Evolutionary conservation across 2,888 invertebrate genomes (phyloP), one percentile per base, ranked within the genome.

Genomic region (Nyleta sp.): DNA sequence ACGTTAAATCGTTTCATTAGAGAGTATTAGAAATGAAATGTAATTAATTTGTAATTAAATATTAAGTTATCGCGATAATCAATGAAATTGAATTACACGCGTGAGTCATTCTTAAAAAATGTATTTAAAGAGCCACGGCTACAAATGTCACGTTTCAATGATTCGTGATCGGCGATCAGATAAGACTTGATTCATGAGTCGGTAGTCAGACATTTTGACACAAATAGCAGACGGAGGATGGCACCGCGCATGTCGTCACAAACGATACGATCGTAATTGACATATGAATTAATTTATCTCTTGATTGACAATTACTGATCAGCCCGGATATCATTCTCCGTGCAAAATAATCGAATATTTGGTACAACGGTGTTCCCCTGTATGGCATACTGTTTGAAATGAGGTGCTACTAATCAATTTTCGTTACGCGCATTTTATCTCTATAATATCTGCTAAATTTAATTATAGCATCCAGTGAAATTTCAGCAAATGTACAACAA

Each of bases 251-350:
- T 50, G 68, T 62, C 68, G 81, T 82, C 73, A 70, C 55, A 74
- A 78, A 68, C 77, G 81, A 81, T 82, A 81, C 68, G 60, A 70
- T 83, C 83, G 80, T 86, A 85, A 88, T 87, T 84, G 83, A 79
- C 75, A 48, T 78, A 76, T 77, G 79, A 81, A 86, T 85, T 84
- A 86, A 88, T 87, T 86, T 87, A 87, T 82, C 83, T 70, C 78
- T 70, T 84, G 84, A 88, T 87, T 85, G 84, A 86, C 84, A 83
- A 86, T 86, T 83, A 87, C 80, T 81, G 82, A 55, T 52, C 74
- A 55, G 42, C 8, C 8, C 17, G 44, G 28, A 35, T 53, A 46
- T 33, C 44, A 44, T 33, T 53, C 20, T 24, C 50, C 13, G 17
- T 13, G 20, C 35, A 35, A 74, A 52, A 38, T 73, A 40, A 65